Conservation (phyloP, 2,888 invertebrate species). For the Drosophila antonietae region DNA sequence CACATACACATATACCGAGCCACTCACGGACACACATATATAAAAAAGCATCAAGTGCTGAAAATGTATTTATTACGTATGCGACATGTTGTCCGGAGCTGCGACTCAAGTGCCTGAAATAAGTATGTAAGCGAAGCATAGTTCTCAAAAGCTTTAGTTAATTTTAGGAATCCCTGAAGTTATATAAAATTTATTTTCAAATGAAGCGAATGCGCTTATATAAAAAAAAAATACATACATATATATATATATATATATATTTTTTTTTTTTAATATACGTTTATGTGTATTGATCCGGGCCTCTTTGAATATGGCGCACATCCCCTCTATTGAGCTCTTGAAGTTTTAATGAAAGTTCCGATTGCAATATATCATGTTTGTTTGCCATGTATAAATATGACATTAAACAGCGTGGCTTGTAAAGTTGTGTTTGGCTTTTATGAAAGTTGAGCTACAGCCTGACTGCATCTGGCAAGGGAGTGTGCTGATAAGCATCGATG, state of each 20-base stretch:
- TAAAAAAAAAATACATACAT: no score
- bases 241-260: not conserved
- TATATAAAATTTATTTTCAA: no score
- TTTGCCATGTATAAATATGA: not conserved
- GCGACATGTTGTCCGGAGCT: slow-evolving; percentile 49
- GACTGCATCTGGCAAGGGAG: not conserved
- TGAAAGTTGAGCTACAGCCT: not conserved
- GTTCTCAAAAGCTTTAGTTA: not conserved
- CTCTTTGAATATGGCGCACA: no score
- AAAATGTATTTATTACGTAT: slow-evolving; percentile 67
- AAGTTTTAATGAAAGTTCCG: not conserved
- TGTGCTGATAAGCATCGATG: not conserved
- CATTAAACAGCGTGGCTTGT: not conserved
- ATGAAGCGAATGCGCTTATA: no score
- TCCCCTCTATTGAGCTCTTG: not conserved
- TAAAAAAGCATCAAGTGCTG: slow-evolving; percentile 16
- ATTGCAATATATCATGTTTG: not conserved
- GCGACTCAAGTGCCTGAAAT: slow-evolving; percentile 45
- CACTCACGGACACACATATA: not conserved
- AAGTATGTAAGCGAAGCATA: slow-evolving; percentile 4
- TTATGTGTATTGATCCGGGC: no score
- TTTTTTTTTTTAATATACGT: not conserved
- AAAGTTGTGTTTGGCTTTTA: slow-evolving; percentile 1
- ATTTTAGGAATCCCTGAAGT: not conserved
- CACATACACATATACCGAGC: slow-evolving; percentile 4